Conservation (phyloP, 2,797 vertebrate species). For the Lagocephalus sceleratus region DNA sequence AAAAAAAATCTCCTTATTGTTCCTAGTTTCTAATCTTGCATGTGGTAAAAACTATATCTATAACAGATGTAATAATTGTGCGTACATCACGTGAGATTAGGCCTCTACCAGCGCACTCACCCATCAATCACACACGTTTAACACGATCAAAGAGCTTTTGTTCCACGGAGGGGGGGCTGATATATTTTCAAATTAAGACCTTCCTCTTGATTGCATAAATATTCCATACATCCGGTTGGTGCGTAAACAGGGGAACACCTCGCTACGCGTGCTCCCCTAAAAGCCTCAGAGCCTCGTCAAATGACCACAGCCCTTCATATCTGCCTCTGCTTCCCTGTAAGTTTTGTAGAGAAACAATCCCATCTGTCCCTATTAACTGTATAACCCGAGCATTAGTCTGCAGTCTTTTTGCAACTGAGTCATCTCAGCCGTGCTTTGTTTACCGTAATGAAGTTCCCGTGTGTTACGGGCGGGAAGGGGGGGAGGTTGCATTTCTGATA, state of each 20-base stretch:
- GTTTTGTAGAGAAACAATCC: conserved; percentile 69
- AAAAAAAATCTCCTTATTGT: too few relatives aligned
- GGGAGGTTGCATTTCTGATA: neutral
- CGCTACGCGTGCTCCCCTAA: conserved; percentile 69
- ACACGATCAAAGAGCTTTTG: conserved; percentile 62
- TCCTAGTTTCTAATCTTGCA: too few relatives aligned
- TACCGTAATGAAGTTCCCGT: conserved; percentile 8
- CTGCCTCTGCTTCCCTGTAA: conserved; percentile 62
- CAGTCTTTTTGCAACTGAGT: conserved; percentile 19
- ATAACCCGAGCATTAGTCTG: conserved; percentile 25
- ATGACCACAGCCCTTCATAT: conserved; percentile 75
- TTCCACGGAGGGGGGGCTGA: conserved; percentile 53
- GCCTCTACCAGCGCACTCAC: too few relatives aligned
- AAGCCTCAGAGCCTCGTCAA: conserved; percentile 68
- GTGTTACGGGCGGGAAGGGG: too few relatives aligned
- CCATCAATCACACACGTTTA: too few relatives aligned
- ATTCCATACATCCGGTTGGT: conserved; percentile 78
- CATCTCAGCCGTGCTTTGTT: conserved; percentile 12
- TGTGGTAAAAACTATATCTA: too few relatives aligned
- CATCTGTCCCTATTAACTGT: conserved; percentile 67
- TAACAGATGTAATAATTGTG: too few relatives aligned
- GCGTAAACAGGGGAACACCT: conserved; percentile 73
- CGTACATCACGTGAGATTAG: too few relatives aligned
- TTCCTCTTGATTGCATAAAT: conserved; percentile 75
- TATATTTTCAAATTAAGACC: conserved; percentile 71